Percentiles rank a stretch among this genome's conserved stretches.
phyloP scores from a whole-genome alignment of 2,797 vertebrate genomes.

The Falco cherrug region DNA sequence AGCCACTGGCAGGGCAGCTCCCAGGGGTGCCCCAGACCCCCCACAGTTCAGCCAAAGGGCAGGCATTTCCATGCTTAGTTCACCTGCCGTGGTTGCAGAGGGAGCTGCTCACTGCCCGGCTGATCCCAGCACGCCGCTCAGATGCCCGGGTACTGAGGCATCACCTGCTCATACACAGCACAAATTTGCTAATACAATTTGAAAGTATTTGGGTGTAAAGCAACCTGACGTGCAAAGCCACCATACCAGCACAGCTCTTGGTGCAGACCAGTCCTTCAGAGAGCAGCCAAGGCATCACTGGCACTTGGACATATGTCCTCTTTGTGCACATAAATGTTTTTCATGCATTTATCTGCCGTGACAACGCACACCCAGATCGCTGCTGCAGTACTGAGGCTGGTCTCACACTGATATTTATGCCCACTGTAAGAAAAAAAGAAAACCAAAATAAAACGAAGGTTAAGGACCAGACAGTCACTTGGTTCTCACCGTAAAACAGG shows the following conservation, averaged over 20 bases:
- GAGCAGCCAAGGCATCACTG: not conserved
- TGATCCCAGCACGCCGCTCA: accelerated
- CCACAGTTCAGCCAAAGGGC: accelerated
- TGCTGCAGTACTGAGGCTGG: not conserved
- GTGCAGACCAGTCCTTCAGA: not conserved
- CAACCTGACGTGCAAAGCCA: not conserved
- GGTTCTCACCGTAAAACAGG: not conserved
- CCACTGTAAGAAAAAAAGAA: not conserved
- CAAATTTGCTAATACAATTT: not conserved
- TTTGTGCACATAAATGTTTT: accelerated
- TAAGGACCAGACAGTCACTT: not conserved
- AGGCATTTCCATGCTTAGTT: not conserved
- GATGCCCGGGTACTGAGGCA: accelerated
- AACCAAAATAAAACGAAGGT: not conserved
- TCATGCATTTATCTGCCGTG: accelerated
- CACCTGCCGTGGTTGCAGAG: accelerated
- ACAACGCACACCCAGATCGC: not conserved
- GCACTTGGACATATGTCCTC: accelerated
- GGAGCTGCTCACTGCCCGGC: accelerated
- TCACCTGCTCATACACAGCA: accelerated
- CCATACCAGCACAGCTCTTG: not conserved
- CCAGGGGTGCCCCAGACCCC: not conserved
- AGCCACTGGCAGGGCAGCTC: accelerated
- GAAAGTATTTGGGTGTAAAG: not conserved
- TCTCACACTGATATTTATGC: not conserved